Percentiles rank a stretch among this genome's conserved stretches.
These are phyloP conservation scores for Lordiphosa andalusiaca DNA, from an alignment of 2,888 invertebrate genomes.

Conservation along the genomic window DNA sequence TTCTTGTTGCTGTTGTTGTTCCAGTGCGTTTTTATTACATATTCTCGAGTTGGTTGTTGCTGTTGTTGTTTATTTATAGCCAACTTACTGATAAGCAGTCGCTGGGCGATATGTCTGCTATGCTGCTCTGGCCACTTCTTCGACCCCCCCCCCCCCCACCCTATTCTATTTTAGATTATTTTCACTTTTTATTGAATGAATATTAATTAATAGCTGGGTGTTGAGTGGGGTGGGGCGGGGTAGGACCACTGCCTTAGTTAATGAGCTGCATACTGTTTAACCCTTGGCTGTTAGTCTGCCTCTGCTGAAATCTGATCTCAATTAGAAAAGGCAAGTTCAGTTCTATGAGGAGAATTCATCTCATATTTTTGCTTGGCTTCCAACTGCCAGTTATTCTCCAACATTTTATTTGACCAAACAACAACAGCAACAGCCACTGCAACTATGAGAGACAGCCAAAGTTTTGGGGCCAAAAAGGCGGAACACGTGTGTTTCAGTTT, in stretches of 20 bases:
- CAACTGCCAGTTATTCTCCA: background rate
- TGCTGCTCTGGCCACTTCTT: too few relatives aligned
- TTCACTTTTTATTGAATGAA: conserved; percentile 29
- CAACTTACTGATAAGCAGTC: conserved; percentile 23
- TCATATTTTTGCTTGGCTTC: background rate
- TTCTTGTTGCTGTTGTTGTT: conserved; percentile 3
- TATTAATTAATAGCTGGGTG: conserved; percentile 35
- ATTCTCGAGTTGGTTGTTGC: conserved; percentile 10
- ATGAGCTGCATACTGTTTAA: conserved; percentile 23
- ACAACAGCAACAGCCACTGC: too few relatives aligned
- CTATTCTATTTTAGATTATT: conserved; percentile 3
- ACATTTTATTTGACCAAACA: too few relatives aligned
- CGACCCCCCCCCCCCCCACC: background rate
- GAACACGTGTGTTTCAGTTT: conserved; percentile 43
- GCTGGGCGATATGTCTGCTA: conserved; percentile 24
- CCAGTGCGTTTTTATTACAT: conserved; percentile 28
- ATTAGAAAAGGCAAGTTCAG: conserved; percentile 45
- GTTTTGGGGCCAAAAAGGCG: too few relatives aligned
- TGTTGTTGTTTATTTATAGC: conserved; percentile 11
- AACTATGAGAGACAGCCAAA: conserved; percentile 4
- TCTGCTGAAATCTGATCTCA: conserved; percentile 57
- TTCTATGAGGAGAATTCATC: conserved; percentile 2
- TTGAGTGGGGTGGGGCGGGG: background rate
- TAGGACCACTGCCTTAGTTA: conserved; percentile 12
- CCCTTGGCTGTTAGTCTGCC: conserved; percentile 7